phyloP scores from a whole-genome alignment of 53 echinoderm and acorn worm species.

The Stichopus horrens region DNA sequence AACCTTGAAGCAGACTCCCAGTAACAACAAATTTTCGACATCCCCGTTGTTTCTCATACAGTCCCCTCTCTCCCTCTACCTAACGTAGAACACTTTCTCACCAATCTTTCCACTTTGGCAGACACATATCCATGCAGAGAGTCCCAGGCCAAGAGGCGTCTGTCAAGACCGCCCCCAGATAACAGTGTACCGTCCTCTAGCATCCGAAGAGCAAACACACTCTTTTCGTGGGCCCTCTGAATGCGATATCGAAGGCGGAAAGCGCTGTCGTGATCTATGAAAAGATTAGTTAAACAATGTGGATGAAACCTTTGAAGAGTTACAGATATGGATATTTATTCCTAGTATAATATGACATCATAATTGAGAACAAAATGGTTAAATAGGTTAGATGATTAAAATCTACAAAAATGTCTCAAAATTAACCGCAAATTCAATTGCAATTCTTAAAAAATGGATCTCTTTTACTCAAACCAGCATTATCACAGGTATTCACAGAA shows the following conservation, averaged over 20 bases:
- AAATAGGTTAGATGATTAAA: too few species aligned
- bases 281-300: not conserved
- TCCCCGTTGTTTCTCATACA: not conserved
- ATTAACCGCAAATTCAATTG: too few species aligned
- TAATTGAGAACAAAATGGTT: not conserved
- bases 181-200: slow-evolving; percentile 78
- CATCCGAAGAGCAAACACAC: slow-evolving; percentile 84
- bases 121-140: slow-evolving; percentile 78
- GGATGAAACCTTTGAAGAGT: not conserved
- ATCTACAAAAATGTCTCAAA: too few species aligned
- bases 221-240: slow-evolving; percentile 88
- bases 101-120: slow-evolving; percentile 83
- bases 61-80: not conserved
- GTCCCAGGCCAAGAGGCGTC: slow-evolving; percentile 88
- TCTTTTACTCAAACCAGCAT: too few species aligned
- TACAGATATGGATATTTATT: not conserved
- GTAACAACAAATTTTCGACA: too few species aligned
- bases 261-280: slow-evolving; percentile 63
- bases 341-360: too few species aligned
- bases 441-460: too few species aligned
- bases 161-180: slow-evolving; percentile 86
- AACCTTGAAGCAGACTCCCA: too few species aligned
- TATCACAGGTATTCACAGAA: too few species aligned
- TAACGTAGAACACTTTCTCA: slow-evolving; percentile 21
- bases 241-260: slow-evolving; percentile 75